phyloP scores from a whole-genome alignment of 2,888 invertebrate species.

The Octonoba sinensis region DNA sequence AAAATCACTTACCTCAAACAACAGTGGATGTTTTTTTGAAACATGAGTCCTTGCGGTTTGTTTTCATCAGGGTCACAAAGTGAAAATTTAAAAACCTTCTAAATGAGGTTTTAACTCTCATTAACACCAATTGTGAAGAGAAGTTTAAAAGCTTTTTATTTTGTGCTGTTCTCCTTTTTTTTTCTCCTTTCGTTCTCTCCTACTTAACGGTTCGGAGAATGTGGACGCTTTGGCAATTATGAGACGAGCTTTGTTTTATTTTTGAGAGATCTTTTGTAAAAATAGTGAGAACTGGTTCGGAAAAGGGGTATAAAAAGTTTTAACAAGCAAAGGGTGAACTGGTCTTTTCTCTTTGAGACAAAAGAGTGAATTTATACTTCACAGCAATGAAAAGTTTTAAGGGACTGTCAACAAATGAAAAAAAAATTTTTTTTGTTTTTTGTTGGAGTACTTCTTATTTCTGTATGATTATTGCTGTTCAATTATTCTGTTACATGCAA shows the following conservation, averaged over 20 bases:
- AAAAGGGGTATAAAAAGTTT: constrained; percentile 37
- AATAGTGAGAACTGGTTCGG: constrained; percentile 48
- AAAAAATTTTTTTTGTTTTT: neutral
- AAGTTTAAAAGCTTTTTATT: constrained; percentile 23
- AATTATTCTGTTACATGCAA: too few relatives aligned
- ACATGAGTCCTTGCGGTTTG: constrained; percentile 44
- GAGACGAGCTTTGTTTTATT: constrained; percentile 32
- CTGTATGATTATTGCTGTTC: neutral
- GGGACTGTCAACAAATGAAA: constrained; percentile 25
- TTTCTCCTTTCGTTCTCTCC: constrained; percentile 16
- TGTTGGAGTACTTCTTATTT: too few relatives aligned
- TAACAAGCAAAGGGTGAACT: constrained; percentile 60
- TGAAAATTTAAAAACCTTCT: constrained; percentile 46
- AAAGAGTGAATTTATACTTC: constrained; percentile 50
- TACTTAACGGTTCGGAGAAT: constrained; percentile 6
- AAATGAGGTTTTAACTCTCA: constrained; percentile 61
- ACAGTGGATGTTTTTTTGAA: constrained; percentile 8
- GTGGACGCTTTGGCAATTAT: constrained; percentile 46
- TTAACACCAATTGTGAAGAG: constrained; percentile 61
- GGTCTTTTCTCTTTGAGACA: constrained; percentile 54
- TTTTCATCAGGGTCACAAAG: constrained; percentile 37
- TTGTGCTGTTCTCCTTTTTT: constrained; percentile 10
- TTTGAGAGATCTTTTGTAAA: constrained; percentile 54
- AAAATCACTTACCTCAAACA: constrained; percentile 45
- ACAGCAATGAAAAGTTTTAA: constrained; percentile 47